Conservation (phyloP, 2,797 vertebrate species). For the Enteromius afrohamiltoni region DNA sequence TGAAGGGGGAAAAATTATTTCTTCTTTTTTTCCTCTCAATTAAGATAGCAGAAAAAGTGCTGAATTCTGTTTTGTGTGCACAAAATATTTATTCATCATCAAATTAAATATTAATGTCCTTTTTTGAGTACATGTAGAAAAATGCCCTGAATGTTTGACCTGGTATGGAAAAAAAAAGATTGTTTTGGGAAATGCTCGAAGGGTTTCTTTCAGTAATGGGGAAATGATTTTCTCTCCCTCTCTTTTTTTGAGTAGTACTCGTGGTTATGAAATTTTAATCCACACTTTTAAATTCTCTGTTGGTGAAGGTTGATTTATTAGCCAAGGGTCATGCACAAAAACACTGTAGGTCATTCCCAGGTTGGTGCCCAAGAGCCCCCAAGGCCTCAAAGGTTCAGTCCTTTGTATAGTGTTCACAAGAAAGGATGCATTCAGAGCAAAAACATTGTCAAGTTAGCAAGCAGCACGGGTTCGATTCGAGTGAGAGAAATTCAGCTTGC, state of each 20-base stretch:
- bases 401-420: conserved; percentile 1
- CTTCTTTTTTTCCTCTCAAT: conserved; percentile 46
- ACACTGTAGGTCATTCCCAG: conserved; percentile 48
- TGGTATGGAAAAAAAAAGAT: conserved; percentile 38
- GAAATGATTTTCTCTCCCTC: conserved; percentile 42
- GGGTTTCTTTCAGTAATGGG: conserved; percentile 55
- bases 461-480: conserved; percentile 33
- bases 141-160: conserved; percentile 61
- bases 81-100: conserved; percentile 58
- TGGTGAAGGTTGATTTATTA: conserved; percentile 51
- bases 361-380: conserved; percentile 32
- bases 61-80: conserved; percentile 52
- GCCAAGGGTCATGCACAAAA: conserved; percentile 56
- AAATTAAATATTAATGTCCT: conserved; percentile 64
- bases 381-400: not conserved
- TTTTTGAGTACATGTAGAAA: conserved; percentile 52
- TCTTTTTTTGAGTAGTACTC: conserved; percentile 18
- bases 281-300: conserved; percentile 45
- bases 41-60: conserved; percentile 57
- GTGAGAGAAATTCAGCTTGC: conserved; percentile 44
- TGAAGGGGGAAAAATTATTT: conserved; percentile 24
- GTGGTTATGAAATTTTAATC: conserved; percentile 65
- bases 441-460: conserved; percentile 2
- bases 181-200: conserved; percentile 47
- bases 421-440: conserved; percentile 2